Conservation (phyloP, 37 sponge, comb jelly and placozoan species). For the Theonella swinhoei region DNA sequence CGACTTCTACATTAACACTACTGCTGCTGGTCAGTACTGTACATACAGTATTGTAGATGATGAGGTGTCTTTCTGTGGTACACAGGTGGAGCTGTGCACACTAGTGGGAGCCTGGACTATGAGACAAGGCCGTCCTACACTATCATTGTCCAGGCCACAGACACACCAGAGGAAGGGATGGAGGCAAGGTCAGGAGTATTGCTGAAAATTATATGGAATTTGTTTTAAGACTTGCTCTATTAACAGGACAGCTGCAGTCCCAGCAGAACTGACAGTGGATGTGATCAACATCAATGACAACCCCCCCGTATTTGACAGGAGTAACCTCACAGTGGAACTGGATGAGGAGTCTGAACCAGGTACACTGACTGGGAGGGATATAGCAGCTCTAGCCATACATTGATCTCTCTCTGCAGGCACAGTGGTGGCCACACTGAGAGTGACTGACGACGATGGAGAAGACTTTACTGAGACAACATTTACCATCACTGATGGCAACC, state of each 20-base stretch:
- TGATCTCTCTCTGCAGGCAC: neutral
- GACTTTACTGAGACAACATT: conserved; percentile 5
- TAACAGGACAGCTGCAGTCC: neutral
- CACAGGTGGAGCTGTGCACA: conserved; percentile 13
- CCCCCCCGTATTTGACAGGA: conserved; percentile 21
- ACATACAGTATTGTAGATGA: too few species aligned
- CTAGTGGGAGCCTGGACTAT: conserved; percentile 27
- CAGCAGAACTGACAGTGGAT: conserved; percentile 9
- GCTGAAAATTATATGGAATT: neutral
- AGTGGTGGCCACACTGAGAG: neutral
- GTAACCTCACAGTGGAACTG: neutral
- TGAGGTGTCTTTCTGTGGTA: too few species aligned
- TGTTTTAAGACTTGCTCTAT: too few species aligned
- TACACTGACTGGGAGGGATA: neutral
- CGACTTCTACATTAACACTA: neutral
- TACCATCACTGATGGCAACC: neutral
- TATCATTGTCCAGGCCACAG: conserved; percentile 16
- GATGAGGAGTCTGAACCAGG: neutral
- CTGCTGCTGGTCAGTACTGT: too few species aligned
- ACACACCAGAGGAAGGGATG: neutral
- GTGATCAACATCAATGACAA: conserved; percentile 50
- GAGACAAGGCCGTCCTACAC: conserved; percentile 8
- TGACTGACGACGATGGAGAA: conserved; percentile 19
- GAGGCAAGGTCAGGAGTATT: neutral
- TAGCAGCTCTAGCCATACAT: neutral